These are phyloP conservation scores for Lithophane leautieri DNA, from an alignment of 2,888 invertebrate species.

Conservation along the genomic window DNA sequence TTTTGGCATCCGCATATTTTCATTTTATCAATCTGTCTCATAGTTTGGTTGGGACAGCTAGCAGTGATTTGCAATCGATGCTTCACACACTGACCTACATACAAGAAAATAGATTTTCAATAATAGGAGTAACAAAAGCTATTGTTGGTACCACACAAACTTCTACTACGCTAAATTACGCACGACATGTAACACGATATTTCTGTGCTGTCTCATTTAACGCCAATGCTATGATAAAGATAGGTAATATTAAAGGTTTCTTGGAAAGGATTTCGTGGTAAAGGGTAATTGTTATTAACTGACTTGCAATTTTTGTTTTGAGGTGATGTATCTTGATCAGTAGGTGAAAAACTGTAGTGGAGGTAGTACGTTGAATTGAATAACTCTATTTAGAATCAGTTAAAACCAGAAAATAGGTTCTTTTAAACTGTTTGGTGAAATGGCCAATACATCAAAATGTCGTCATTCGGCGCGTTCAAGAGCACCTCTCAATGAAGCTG, in stretches of 20 bases:
- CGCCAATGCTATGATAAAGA: conserved; percentile 44
- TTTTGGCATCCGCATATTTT: conserved; percentile 34
- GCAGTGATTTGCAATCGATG: conserved; percentile 59
- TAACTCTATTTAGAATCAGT: neutral
- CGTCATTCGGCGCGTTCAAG: conserved; percentile 82
- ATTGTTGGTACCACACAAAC: conserved; percentile 61
- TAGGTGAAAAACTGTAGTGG: conserved; percentile 53
- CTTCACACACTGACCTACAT: conserved; percentile 77
- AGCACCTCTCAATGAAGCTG: conserved; percentile 80
- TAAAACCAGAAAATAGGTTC: neutral
- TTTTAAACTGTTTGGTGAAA: conserved; percentile 49
- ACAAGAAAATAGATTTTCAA: conserved; percentile 66
- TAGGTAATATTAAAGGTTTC: neutral
- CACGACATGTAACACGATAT: conserved; percentile 35
- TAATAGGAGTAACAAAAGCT: conserved; percentile 70
- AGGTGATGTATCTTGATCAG: conserved; percentile 61
- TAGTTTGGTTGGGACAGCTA: neutral
- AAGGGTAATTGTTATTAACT: conserved; percentile 54
- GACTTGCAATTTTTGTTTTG: conserved; percentile 72
- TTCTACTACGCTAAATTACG: conserved; percentile 53
- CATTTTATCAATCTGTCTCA: neutral
- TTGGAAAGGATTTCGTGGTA: conserved; percentile 40
- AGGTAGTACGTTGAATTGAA: conserved; percentile 44
- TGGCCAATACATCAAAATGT: conserved; percentile 73
- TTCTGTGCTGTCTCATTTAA: conserved; percentile 46